Base-by-base conservation (phyloP, 2,888 invertebrate genomes). In the Tholera decimalis region DNA sequence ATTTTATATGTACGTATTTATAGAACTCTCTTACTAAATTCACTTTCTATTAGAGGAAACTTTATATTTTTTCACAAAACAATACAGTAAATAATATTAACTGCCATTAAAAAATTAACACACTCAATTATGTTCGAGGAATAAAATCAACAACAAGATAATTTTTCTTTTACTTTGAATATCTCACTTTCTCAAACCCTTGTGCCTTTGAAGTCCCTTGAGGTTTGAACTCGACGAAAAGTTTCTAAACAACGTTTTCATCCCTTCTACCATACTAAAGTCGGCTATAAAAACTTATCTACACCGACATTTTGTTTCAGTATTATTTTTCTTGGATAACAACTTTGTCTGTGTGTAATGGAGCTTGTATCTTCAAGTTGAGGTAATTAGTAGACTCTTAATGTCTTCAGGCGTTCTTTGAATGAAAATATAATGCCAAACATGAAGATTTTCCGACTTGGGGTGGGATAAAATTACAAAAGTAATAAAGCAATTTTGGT, bases 341-440 rank as follows among this genome's bases (percentile, higher is more conserved):
- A 78, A 69, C 62, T 80, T 79, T 57, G 54, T 66, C 69, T 60
- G 39, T 56, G 68, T 76, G 65, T 79, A 87, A 87, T 85, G 87
- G 83, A 80, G 70, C 86, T 77, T 83, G 73, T 75, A 77, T 72
- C 60, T 63, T 69, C 22, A 74, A 84, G 69, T 84, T 85, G 77
- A 37, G 18, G 59, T 77, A 83, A 86, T 87, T 83, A 85, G 82
- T 69, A 68, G 77, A 53, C 26, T 28, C 26, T n/a, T 41, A 51
- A 44, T 72, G 22, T 44, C n/a, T 54, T 39, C 33, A 37, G 30
- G 43, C 6, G 22, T 54, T 22, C 28, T 55, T 39, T 50, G 18
- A 1, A 9, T 49, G 43, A 22, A 28, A 28, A 35, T 64, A 43
- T 43, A 26, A 22, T 35, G 26, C n/a, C 6, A 6, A 35, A 35